Evolutionary conservation across 2,113 vertebrate genomes (phyloP).

Genomic region (Aspidoscelis tigris): DNA sequence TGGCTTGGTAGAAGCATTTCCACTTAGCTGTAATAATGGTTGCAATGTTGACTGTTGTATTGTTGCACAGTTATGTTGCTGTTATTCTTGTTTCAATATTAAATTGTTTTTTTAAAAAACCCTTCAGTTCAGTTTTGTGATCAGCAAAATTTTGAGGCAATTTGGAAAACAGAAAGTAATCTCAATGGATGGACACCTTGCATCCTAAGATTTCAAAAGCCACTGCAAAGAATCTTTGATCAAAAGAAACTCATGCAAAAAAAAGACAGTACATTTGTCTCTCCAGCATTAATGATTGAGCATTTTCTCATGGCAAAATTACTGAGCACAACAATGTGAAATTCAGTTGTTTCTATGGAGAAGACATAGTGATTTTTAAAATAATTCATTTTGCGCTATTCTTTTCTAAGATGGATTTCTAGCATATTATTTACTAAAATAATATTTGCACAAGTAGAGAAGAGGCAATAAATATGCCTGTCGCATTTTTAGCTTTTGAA

Average conservation of each 20-base stretch:
- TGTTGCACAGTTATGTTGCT: too few relatives aligned
- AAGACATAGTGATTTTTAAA: slow-evolving; percentile 17
- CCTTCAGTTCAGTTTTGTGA: not conserved
- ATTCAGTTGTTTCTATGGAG: not conserved
- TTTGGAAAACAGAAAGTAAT: not conserved
- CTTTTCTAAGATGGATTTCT: not conserved
- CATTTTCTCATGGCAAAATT: not conserved
- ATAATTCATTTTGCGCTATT: not conserved
- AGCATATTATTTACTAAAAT: not conserved
- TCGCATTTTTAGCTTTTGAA: not conserved
- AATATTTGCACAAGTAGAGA: not conserved
- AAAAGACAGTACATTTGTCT: not conserved
- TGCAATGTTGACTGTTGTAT: too few relatives aligned
- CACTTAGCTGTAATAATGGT: too few relatives aligned
- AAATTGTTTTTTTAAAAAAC: too few relatives aligned
- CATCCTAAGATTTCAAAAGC: slow-evolving; percentile 1
- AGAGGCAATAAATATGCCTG: not conserved
- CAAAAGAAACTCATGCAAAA: not conserved
- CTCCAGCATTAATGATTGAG: not conserved
- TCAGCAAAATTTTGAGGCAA: not conserved
- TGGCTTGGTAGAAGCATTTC: too few relatives aligned
- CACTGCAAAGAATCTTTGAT: slow-evolving; percentile 3
- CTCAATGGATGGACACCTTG: not conserved
- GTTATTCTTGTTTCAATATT: too few relatives aligned
- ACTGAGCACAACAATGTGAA: not conserved